Base-by-base conservation (phyloP, 2,888 invertebrate species). In the Amphipoea lucens region DNA sequence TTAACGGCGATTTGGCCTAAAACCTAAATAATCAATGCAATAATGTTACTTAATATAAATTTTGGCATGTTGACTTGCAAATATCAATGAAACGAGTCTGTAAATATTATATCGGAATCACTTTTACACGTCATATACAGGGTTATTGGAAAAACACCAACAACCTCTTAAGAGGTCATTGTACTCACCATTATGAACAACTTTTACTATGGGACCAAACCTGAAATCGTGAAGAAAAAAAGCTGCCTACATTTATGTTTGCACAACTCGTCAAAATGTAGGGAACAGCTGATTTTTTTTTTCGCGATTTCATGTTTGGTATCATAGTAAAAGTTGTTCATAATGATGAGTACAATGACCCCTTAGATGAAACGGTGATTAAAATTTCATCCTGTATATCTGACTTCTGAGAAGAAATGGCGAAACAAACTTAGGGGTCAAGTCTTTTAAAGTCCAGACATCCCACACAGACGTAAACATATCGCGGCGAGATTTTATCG, bases 21-120 rank as follows among this genome's bases (percentile, higher is more conserved):
- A 51, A 42, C 60, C 76, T n/a, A 51, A 23, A 57, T 5, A 76
- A 48, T 72, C 67, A 68, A 69, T 80, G 80, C 74, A 68, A 80
- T 80, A 40, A 29, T 29, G 29, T 29, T 29, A 29, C 29, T 40
- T 63, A 68, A 63, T 45, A 9, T 79, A 63, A 57, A 14, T 2
- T 45, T 17, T 40, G 48, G 68, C 60, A 48, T 17, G 29, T 67
- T 40, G n/a, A 51, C 17, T 78, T 40, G 20, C 20, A 48, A 66
- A 66, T 66, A 45, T 75, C 5, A 17, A 14, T 73, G 5, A 45
- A 68, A n/a, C 48, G 17, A 42, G n/a, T n/a, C 9, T 60, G 57
- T n/a, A 60, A 60, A n/a, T 60, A 60, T 4, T 0, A 11, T 23
- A 57, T 23, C 11, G 23, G 1, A 57, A 57, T 23, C 7, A 57